phyloP scores from a whole-genome alignment of 2,888 invertebrate genomes.

The Drosophila eohydei region DNA sequence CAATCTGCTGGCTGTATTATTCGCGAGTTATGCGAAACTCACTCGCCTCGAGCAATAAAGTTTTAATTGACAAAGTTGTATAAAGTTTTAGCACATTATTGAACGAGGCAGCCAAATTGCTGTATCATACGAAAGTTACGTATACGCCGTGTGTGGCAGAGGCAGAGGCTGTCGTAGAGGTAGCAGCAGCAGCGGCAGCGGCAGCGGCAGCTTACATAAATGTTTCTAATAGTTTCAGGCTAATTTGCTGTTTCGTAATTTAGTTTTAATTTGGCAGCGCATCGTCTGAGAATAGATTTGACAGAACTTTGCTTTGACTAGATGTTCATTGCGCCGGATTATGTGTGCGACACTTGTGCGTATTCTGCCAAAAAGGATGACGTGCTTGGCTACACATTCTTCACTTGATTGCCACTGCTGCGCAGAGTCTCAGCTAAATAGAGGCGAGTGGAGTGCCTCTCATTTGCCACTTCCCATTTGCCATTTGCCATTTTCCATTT shows the following conservation, averaged over 20 bases:
- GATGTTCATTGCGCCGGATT: slow-evolving; percentile 10
- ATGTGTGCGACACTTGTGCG: slow-evolving; percentile 5
- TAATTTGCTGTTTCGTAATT: slow-evolving; percentile 25
- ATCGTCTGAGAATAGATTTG: slow-evolving; percentile 1
- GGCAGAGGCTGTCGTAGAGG: not conserved
- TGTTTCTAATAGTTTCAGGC: slow-evolving; percentile 16
- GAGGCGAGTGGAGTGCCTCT: slow-evolving; percentile 31
- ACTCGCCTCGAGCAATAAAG: slow-evolving; percentile 29
- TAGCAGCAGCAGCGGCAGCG: not conserved
- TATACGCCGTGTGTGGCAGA: slow-evolving; percentile 8
- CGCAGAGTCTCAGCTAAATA: slow-evolving; percentile 11
- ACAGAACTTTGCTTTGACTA: slow-evolving; percentile 24
- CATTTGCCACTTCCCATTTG: slow-evolving; percentile 22
- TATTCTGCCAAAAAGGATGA: slow-evolving; percentile 1
- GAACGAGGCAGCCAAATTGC: slow-evolving; percentile 26
- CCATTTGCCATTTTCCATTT: not conserved
- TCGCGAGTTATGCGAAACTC: slow-evolving; percentile 12
- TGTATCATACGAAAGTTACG: slow-evolving; percentile 14
- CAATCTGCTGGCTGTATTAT: slow-evolving; percentile 22
- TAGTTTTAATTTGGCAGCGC: slow-evolving; percentile 37
- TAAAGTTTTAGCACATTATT: slow-evolving; percentile 23
- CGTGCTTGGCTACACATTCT: slow-evolving; percentile 29
- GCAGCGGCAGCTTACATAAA: slow-evolving; percentile 6
- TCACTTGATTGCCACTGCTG: slow-evolving; percentile 47
- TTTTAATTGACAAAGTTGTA: slow-evolving; percentile 62